A percentile compares a stretch with the other conserved stretches of the same genome.
Evolutionary conservation across 2,888 invertebrate species (phyloP).

Genomic region (Leistus spinibarbis): DNA sequence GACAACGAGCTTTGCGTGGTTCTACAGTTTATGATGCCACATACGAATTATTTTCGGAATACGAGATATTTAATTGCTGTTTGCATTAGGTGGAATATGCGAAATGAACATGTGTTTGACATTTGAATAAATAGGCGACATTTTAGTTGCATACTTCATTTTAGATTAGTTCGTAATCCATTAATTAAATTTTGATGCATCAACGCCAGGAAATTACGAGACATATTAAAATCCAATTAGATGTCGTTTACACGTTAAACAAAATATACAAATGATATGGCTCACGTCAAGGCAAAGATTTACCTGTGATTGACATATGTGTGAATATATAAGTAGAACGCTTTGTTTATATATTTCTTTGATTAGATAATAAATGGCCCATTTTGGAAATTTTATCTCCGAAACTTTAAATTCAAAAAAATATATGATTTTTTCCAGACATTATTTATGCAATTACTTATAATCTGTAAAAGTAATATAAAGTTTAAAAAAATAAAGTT

Average conservation of each 20-base stretch:
- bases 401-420: too few species aligned
- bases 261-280: background rate
- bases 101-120: constrained; percentile 8
- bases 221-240: background rate
- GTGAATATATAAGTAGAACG: too few species aligned
- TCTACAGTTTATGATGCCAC: background rate
- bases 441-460: too few species aligned
- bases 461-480: too few species aligned
- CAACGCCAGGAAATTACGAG: background rate
- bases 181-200: background rate
- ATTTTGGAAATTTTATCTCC: too few species aligned
- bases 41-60: background rate
- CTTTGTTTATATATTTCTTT: too few species aligned
- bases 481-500: too few species aligned
- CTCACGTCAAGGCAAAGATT: too few species aligned
- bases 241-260: background rate
- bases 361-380: too few species aligned
- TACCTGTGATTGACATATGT: too few species aligned
- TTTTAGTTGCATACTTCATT: background rate
- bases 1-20: background rate
- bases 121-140: constrained; percentile 3
- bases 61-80: background rate
- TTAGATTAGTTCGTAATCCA: background rate
- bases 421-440: too few species aligned
- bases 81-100: background rate